Base-by-base conservation (phyloP, 2,888 invertebrate genomes). In the Nemotelus nigrinus region DNA sequence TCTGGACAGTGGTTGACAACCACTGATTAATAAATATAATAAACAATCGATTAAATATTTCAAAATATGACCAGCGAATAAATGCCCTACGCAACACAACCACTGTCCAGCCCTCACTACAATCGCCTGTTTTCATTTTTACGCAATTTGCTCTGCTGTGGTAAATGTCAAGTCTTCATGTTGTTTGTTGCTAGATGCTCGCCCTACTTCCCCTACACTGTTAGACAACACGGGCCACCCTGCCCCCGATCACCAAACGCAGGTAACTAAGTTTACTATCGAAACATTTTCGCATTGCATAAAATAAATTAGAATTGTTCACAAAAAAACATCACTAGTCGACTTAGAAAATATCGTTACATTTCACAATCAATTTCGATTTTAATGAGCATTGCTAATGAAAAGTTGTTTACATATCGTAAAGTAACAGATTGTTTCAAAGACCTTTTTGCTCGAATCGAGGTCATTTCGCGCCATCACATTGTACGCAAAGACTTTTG, bases 141-240 rank as follows among this genome's bases (percentile, higher is more conserved):
- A 79, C 80, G 78, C 78, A 77, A 79, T 81, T 81, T 81, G 87
- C 87, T 87, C 87, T 87, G 87, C 87, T 87, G 87, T 87, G 87
- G 87, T 87, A 87, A 87, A 87, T 87, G 87, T 87, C 82, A 80
- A 87, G 87, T 87, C 87, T 87, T 87, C 87, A 87, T 93, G 92
- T 94, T 94, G 93, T 94, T 93, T 94, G 94, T 94, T 94, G 94
- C 94, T 94, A 94, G 94, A 94, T 94, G 94, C 94, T 94, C 94
- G 94, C 94, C 92, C 92, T 89, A 89, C 90, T 92, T 93, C 93
- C 92, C 92, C 93, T 92, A 92, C 92, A 92, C 91, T 93, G 92
- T 93, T 93, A 93, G 93, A 93, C 92, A 92, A 92, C 92, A 93
- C 92, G 92, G 92, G 89, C 92, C 92, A 92, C 90, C 92, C 90